Base-by-base conservation (phyloP, 2,888 invertebrate species). In the Octonoba sinensis region DNA sequence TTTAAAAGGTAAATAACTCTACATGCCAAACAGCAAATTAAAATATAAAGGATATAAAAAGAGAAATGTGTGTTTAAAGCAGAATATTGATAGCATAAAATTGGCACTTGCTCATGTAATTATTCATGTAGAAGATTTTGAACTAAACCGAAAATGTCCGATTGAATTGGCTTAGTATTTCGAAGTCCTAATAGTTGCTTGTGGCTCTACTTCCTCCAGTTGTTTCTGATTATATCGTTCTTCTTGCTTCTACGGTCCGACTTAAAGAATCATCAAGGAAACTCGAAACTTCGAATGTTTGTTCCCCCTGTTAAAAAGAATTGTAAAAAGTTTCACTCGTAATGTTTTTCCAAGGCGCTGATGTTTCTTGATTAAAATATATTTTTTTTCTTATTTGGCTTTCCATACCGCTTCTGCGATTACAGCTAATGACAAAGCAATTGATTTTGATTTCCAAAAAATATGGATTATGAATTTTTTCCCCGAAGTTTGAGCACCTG, bases 211-310 rank as follows among this genome's bases (percentile, higher is more conserved):
- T 36, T 67, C 20, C 49, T 24, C 46, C 65, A 51, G 56, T 57
- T 66, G 66, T 51, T 66, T 47, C 74, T 69, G 75, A 75, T 75
- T 67, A 75, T 60, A 75, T 67, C 69, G 54, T 47, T 56, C 57
- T 51, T 75, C 60, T 67, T 60, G 20, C 66, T 75, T 59, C 51
- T 24, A 27, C 27, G 27, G 49, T 51, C 71, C 56, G 65, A 71
- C 65, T 65, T 65, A 71, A 71, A 78, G 69, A 56, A 71, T 71
- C 77, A 78, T 78, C 70, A 78, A 49, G 65, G 77, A 71, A 78
- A 78, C 71, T 71, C 22, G 77, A 78, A 71, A 71, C 70, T 78
- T 57, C 65, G 49, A 71, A 65, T 59, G 65, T 70, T 71, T 71
- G 64, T 71, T 65, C 66, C 46, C 57, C 16, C 44, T 49, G 56